phyloP scores from a whole-genome alignment of 2,888 invertebrate genomes.

The Caenorhabditis sp. region DNA sequence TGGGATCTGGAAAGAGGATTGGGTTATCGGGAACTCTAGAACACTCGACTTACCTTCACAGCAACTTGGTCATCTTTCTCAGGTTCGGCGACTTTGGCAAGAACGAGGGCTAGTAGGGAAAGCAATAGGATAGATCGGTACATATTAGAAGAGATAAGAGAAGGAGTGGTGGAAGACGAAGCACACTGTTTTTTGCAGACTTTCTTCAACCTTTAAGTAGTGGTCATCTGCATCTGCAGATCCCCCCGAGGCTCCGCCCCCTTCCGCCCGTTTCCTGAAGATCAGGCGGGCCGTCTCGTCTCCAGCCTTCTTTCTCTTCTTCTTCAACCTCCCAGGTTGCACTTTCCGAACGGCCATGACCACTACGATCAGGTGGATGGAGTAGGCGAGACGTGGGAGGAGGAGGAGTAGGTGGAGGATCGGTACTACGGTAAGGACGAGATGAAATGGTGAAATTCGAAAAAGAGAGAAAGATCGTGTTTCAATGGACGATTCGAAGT shows the following conservation, averaged over 20 bases:
- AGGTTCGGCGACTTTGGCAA: conserved; percentile 42
- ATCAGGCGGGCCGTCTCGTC: conserved; percentile 44
- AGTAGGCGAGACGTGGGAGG: conserved; percentile 34
- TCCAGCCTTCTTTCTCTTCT: conserved; percentile 3
- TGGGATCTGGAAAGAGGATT: conserved; percentile 49
- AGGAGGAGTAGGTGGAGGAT: too few species aligned
- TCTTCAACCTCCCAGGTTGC: conserved; percentile 54
- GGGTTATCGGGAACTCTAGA: neutral
- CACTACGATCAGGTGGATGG: conserved; percentile 54
- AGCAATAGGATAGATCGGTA: conserved; percentile 54
- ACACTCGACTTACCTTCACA: conserved; percentile 40
- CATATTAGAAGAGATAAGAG: conserved; percentile 38
- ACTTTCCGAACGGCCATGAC: conserved; percentile 66
- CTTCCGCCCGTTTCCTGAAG: conserved; percentile 66
- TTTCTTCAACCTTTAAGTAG: conserved; percentile 50
- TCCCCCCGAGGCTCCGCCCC: conserved; percentile 43
- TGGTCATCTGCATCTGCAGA: conserved; percentile 52
- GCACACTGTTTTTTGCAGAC: conserved; percentile 58
- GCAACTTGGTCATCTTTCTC: conserved; percentile 57
- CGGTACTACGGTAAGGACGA: conserved; percentile 36
- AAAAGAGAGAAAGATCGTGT: conserved; percentile 20
- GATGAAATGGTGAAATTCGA: conserved; percentile 24
- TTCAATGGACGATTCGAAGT: conserved; percentile 12
- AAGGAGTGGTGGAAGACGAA: neutral
- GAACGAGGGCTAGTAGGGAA: conserved; percentile 19